A percentile compares a stretch with the other conserved stretches of the same genome.
Evolutionary conservation across 2,113 vertebrate species (phyloP).

Genomic region (Eretmochelys imbricata): DNA sequence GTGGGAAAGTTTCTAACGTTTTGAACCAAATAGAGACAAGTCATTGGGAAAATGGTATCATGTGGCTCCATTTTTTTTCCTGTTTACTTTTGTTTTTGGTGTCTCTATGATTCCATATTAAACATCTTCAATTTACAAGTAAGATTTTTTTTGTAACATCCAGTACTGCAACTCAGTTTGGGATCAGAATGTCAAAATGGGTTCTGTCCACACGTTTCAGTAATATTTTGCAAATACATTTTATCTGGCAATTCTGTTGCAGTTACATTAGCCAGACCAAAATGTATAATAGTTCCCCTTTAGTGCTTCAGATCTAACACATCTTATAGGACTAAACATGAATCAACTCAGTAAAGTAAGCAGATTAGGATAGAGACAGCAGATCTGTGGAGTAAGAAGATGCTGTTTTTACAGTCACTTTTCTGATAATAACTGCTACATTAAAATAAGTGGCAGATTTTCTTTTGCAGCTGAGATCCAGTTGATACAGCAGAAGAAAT

Average conservation of each 20-base stretch:
- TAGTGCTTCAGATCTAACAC: not conserved
- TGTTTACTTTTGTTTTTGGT: not conserved
- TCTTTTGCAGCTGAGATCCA: not conserved
- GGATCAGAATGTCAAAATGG: not conserved
- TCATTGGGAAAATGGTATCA: not conserved
- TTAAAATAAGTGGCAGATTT: not conserved
- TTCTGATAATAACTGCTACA: not conserved
- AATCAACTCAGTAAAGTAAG: not conserved
- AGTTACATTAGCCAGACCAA: no score
- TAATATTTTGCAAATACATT: not conserved
- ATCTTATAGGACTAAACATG: not conserved
- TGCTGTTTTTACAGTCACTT: not conserved
- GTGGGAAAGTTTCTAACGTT: not conserved
- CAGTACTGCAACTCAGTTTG: not conserved
- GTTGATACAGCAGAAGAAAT: not conserved
- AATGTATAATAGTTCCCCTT: not conserved
- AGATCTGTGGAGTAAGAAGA: not conserved
- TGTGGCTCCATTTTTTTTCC: not conserved
- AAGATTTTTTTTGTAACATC: not conserved
- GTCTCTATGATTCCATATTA: not conserved
- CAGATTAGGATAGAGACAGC: not conserved
- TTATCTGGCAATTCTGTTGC: not conserved
- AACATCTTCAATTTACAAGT: not conserved
- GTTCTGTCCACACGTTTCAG: not conserved
- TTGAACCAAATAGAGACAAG: not conserved